Evolutionary conservation across 2,888 invertebrate species (phyloP).

Genomic region (Sarcophaga subvicina): DNA sequence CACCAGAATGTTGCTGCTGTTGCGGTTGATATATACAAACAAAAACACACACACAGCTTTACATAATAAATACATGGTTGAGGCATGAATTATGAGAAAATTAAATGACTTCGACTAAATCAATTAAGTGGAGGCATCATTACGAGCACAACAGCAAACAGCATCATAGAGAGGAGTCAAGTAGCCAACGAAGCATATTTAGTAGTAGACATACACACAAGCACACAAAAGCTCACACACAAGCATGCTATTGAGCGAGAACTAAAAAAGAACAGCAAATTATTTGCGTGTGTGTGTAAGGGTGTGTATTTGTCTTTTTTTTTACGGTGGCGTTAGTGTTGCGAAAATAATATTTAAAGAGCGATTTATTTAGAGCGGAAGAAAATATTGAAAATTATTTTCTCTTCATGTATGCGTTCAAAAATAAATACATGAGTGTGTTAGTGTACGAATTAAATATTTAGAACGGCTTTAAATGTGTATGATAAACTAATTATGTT

Average conservation of each 20-base stretch:
- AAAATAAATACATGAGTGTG: neutral
- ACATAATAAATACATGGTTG: conserved; percentile 19
- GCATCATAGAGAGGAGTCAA: conserved; percentile 50
- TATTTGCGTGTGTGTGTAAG: neutral
- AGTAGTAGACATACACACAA: neutral
- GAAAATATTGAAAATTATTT: conserved; percentile 26
- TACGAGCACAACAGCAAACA: conserved; percentile 39
- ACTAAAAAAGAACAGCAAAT: neutral
- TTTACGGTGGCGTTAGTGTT: conserved; percentile 30
- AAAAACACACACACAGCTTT: neutral
- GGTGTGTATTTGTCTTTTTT: neutral
- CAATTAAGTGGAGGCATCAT: conserved; percentile 75
- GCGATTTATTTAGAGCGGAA: conserved; percentile 49
- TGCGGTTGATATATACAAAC: neutral
- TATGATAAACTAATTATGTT: too few species aligned
- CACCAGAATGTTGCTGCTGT: neutral
- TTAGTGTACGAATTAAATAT: neutral
- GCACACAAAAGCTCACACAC: neutral
- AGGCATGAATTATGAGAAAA: conserved; percentile 70
- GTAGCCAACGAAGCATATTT: conserved; percentile 62
- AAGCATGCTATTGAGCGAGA: too few species aligned
- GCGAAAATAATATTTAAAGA: conserved; percentile 46
- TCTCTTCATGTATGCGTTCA: neutral
- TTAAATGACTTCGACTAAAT: conserved; percentile 75
- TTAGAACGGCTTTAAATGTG: neutral